phyloP scores from a whole-genome alignment of 2,888 invertebrate species.

The Lymantria monacha region DNA sequence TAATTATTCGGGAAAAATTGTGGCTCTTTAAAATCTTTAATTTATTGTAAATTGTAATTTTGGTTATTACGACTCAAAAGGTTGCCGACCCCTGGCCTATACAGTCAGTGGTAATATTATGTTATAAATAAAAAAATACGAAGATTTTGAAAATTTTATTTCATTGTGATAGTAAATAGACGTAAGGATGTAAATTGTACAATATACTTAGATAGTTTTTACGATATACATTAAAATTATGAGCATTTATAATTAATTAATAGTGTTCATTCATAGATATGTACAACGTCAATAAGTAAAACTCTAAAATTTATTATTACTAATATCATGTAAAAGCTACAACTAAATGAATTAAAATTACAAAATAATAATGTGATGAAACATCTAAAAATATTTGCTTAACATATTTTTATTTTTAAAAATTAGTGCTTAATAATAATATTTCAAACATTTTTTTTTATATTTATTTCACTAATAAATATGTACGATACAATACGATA shows the following conservation, averaged over 20 bases:
- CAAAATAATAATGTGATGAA: slow-evolving; percentile 18
- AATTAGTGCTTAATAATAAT: slow-evolving; percentile 8
- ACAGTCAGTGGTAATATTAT: no score
- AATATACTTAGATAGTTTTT: slow-evolving; percentile 54
- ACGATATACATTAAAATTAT: slow-evolving; percentile 68
- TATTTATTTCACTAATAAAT: slow-evolving; percentile 1
- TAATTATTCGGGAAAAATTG: no score
- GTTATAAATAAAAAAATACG: slow-evolving; percentile 34
- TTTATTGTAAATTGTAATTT: no score
- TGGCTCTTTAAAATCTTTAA: no score
- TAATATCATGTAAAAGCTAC: slow-evolving; percentile 66
- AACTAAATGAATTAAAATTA: slow-evolving; percentile 35
- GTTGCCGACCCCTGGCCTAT: no score
- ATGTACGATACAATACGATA: not conserved
- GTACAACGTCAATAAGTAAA: slow-evolving; percentile 59
- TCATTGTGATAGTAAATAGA: slow-evolving; percentile 77
- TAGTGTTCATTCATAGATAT: slow-evolving; percentile 65
- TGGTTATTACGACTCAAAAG: no score
- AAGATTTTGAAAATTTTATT: slow-evolving; percentile 57
- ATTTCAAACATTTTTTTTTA: not conserved
- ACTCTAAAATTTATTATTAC: slow-evolving; percentile 43
- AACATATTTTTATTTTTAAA: slow-evolving; percentile 12
- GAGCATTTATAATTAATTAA: slow-evolving; percentile 68
- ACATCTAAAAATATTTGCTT: slow-evolving; percentile 20
- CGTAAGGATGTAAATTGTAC: slow-evolving; percentile 75